Evolutionary conservation across 2,797 vertebrate species (phyloP).

Genomic region (Peromyscus eremicus): DNA sequence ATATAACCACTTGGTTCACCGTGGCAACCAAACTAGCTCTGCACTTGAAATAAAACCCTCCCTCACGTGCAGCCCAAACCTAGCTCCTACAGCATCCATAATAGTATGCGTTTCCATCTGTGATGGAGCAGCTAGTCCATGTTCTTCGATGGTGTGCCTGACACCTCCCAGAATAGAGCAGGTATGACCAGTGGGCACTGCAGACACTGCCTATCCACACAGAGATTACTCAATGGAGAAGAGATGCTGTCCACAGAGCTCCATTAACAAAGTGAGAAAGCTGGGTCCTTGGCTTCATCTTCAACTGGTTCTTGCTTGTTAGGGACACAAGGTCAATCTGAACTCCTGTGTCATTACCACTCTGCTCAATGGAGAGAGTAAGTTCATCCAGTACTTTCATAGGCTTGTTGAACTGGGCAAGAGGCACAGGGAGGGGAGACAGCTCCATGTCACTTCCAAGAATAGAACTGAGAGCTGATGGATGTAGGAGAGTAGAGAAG

Average conservation of each 20-base stretch:
- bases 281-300: not conserved
- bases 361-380: not conserved
- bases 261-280: not conserved
- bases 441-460: not conserved
- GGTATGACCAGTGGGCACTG: not conserved
- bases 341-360: not conserved
- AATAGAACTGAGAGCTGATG: not conserved
- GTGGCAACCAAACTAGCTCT: not conserved
- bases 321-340: too few species aligned
- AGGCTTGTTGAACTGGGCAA: not conserved
- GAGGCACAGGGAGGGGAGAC: not conserved
- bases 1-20: not conserved
- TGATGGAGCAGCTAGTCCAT: not conserved
- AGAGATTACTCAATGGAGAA: not conserved
- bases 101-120: slow-evolving; percentile 36
- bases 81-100: not conserved
- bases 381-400: not conserved
- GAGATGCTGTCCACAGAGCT: not conserved
- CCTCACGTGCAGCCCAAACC: not conserved
- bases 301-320: not conserved
- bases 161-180: slow-evolving; percentile 33
- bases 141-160: not conserved
- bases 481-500: not conserved
- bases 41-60: not conserved
- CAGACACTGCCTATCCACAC: not conserved